A percentile compares a stretch with the other conserved stretches of the same genome.
Evolutionary conservation across 1,140 invertebrate species (phyloP).

Genomic region (Anoplophora glabripennis): DNA sequence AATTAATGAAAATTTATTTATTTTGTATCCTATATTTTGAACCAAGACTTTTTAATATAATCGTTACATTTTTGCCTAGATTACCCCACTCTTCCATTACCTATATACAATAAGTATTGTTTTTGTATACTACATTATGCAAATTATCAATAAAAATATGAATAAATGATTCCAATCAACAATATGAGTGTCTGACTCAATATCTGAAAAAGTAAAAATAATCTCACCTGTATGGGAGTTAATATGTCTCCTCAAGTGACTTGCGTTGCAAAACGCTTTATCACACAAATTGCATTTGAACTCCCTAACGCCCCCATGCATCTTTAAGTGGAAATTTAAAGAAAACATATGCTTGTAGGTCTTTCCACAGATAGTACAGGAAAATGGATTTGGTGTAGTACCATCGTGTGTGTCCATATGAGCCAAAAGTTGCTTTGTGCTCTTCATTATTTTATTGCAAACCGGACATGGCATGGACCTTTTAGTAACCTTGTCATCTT

Average conservation of each 20-base stretch:
- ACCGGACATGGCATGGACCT: conserved; percentile 32
- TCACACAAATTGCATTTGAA: conserved; percentile 75
- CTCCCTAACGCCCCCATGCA: conserved; percentile 73
- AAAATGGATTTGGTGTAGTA: conserved; percentile 29
- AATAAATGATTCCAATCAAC: too few relatives aligned
- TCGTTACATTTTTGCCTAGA: too few relatives aligned
- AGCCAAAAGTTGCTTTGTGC: conserved; percentile 29
- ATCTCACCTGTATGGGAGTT: conserved; percentile 40
- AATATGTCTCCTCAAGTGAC: conserved; percentile 37
- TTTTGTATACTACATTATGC: too few relatives aligned
- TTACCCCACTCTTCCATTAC: too few relatives aligned
- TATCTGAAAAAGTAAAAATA: too few relatives aligned
- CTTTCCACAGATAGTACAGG: conserved; percentile 36
- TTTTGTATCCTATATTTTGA: too few relatives aligned
- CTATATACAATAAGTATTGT: too few relatives aligned
- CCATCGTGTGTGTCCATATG: conserved; percentile 35
- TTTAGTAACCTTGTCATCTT: conserved; percentile 18
- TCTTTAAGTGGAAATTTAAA: conserved; percentile 35
- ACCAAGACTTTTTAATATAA: too few relatives aligned
- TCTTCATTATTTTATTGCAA: conserved; percentile 34
- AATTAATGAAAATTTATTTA: too few relatives aligned
- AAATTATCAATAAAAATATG: too few relatives aligned
- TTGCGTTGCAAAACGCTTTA: conserved; percentile 54
- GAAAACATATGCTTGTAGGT: conserved; percentile 31
- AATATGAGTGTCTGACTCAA: too few relatives aligned